Evolutionary conservation across 1,140 invertebrate species (phyloP).

Genomic region (Aradophagus sp.): DNA sequence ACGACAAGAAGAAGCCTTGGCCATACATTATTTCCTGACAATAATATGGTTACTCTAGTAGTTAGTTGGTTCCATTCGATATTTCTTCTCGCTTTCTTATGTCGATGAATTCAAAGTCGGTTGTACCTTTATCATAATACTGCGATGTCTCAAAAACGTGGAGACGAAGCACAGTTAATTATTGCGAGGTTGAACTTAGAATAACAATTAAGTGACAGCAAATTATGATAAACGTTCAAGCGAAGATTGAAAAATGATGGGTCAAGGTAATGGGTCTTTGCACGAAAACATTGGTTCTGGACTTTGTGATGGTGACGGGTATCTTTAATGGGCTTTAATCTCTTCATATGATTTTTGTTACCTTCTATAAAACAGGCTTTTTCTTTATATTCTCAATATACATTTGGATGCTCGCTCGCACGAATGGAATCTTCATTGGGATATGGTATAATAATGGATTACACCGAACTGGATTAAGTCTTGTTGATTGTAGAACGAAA

Average conservation of each 20-base stretch:
- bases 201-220: conserved; percentile 4
- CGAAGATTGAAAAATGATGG: conserved; percentile 9
- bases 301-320: conserved; percentile 41
- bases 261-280: conserved; percentile 43
- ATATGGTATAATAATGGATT: conserved; percentile 11
- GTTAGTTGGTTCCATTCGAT: conserved; percentile 66
- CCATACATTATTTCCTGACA: conserved; percentile 43
- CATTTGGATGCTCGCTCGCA: conserved; percentile 53
- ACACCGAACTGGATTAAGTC: conserved; percentile 40
- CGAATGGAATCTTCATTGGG: conserved; percentile 18
- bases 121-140: conserved; percentile 29
- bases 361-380: conserved; percentile 44
- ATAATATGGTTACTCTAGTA: conserved; percentile 64
- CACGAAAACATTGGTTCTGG: conserved; percentile 47
- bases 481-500: neutral
- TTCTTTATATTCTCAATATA: conserved; percentile 43
- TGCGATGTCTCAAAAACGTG: too few relatives aligned
- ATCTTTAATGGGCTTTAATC: conserved; percentile 38
- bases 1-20: conserved; percentile 29
- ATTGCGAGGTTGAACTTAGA: too few relatives aligned
- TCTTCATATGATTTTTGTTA: conserved; percentile 51
- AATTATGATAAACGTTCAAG: conserved; percentile 19
- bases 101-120: conserved; percentile 22
- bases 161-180: too few relatives aligned
- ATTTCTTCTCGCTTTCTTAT: conserved; percentile 53